Evolutionary conservation across 2,888 invertebrate genomes (phyloP), one percentile per base, ranked within the genome.

Genomic region (Furcula furcula): DNA sequence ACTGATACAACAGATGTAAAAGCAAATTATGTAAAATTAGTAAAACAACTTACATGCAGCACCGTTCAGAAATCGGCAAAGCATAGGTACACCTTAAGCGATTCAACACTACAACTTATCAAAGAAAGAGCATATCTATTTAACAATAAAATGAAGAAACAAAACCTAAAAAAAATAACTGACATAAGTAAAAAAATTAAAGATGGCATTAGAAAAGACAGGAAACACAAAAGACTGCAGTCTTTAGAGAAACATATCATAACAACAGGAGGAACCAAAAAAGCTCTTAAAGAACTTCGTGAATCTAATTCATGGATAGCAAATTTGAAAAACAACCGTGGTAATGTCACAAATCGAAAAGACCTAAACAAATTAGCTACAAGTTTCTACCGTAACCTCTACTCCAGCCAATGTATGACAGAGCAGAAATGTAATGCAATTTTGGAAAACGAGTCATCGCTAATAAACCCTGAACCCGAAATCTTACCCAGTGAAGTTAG

Each of bases 251-350:
- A 31, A 3, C 34, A 38, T 18, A 46, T 46, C n/a, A 33, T 6
- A 9, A 42, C n/a, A 39, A 40, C 42, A n/a, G 42, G 42, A 39
- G 47, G 40, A n/a, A 43, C 29, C 18, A 39, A 11, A 34, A 48
- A 48, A 36, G 48, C 41, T 3, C 29, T 46, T 12, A 48, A 44
- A 21, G 36, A 46, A 34, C 34, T 52, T 9, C 9, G 37, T 5
- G 42, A 44, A 40, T 2, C 37, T 12, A 42, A 26, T n/a, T 34
- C 38, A 41, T 46, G 41, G 41, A 48, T 52, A 41, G 32, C 43
- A 15, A 48, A 31, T n/a, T 23, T 31, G n/a, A 31, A 19, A 25
- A 20, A 26, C 12, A 31, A 31, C 18, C 12, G 26, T 7, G 9
- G 11, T 9, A 16, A 18, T 2, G 21, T 15, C 13, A 30, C 35